phyloP scores from a whole-genome alignment of 2,797 vertebrate genomes.

The Typhlichthys subterraneus region DNA sequence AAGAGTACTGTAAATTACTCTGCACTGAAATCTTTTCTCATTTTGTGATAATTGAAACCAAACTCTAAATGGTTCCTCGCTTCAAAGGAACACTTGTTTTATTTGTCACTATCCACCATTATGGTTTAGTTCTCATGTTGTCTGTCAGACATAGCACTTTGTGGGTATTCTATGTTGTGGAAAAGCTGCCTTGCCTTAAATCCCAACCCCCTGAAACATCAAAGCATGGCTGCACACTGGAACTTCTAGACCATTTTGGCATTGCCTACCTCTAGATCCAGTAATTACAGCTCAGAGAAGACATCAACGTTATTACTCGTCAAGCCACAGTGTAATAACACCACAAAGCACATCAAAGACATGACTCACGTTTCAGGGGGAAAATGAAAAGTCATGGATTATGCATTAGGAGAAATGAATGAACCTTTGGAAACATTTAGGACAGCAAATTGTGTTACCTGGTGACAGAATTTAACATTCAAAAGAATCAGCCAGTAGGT shows the following conservation, averaged over 20 bases:
- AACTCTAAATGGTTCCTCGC: constrained; percentile 46
- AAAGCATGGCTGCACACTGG: constrained; percentile 71
- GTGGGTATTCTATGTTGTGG: constrained; percentile 52
- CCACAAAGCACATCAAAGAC: constrained; percentile 74
- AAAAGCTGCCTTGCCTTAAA: constrained; percentile 37
- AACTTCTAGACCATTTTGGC: constrained; percentile 72
- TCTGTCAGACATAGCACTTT: constrained; percentile 46
- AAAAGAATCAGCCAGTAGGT: too few relatives aligned
- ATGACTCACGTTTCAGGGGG: constrained; percentile 71
- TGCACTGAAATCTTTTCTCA: constrained; percentile 40
- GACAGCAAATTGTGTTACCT: constrained; percentile 32
- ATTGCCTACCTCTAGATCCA: constrained; percentile 71
- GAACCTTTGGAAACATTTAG: constrained; percentile 40
- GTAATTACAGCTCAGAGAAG: constrained; percentile 79
- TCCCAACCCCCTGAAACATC: constrained; percentile 50
- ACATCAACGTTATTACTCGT: constrained; percentile 79
- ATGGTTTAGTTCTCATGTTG: constrained; percentile 49
- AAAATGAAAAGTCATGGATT: constrained; percentile 73
- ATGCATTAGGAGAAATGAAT: constrained; percentile 64
- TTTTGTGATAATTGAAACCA: constrained; percentile 45
- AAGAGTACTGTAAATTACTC: constrained; percentile 51
- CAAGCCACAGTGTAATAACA: constrained; percentile 75
- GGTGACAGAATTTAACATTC: constrained; percentile 22
- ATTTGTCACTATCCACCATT: constrained; percentile 65
- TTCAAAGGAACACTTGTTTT: constrained; percentile 51